These are phyloP conservation scores for Rhamphomyia laevipes DNA, from an alignment of 2,888 invertebrate genomes.

Conservation along the genomic window DNA sequence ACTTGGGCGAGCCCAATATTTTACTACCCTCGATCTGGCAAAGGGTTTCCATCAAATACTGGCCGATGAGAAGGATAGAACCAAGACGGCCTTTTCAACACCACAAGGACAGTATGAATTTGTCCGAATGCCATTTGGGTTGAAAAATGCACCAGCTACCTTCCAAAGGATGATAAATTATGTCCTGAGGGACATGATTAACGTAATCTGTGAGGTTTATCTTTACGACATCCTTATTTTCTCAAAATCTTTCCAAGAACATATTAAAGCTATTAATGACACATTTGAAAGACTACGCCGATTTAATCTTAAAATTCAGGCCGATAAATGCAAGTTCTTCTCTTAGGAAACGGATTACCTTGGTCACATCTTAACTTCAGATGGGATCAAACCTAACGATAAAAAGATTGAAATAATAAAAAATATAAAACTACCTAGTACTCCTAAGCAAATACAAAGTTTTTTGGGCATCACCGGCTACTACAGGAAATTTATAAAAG, in stretches of 20 bases:
- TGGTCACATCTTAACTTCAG: not conserved
- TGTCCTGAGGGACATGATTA: no score
- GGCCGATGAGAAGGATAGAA: slow-evolving; percentile 4
- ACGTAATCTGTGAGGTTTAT: no score
- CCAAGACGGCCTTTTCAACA: slow-evolving; percentile 1
- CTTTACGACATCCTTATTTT: no score
- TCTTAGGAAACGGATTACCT: not conserved
- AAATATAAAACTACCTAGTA: not conserved
- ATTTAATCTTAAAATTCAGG: not conserved
- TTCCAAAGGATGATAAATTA: no score
- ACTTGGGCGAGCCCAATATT: no score
- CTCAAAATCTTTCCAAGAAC: no score
- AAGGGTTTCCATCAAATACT: slow-evolving; percentile 12
- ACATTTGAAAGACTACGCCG: no score
- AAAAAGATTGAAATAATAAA: no score
- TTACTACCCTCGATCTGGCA: slow-evolving; percentile 1
- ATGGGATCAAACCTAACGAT: not conserved
- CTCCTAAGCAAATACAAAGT: not conserved
- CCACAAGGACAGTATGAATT: not conserved
- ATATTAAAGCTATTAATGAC: no score
- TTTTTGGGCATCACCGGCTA: not conserved
- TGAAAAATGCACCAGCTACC: not conserved
- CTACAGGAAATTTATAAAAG: not conserved
- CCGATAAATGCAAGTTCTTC: not conserved
- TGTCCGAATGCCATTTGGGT: not conserved